Percentiles rank a stretch among this genome's conserved stretches.
Conservation (phyloP, 1,140 invertebrate species). For the Leptoteleia sp. region DNA sequence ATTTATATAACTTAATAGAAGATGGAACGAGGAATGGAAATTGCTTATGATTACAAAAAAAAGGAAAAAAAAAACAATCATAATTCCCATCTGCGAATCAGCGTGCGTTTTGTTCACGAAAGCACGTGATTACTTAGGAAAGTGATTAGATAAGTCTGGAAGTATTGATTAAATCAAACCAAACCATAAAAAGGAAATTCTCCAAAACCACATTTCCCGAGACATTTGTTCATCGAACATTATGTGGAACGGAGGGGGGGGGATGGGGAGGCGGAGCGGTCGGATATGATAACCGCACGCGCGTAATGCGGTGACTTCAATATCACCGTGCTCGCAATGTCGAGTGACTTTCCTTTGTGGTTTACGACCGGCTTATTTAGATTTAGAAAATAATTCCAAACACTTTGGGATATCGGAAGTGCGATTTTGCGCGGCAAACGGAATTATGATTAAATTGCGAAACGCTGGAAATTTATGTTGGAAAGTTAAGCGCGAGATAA, state of each 20-base stretch:
- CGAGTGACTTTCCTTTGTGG: conserved; percentile 45
- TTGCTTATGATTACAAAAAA: too few species aligned
- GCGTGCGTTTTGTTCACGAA: conserved; percentile 3
- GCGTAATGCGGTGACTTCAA: conserved; percentile 28
- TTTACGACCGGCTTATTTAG: conserved; percentile 46
- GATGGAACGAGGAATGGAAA: too few species aligned
- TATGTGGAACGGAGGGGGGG: not conserved
- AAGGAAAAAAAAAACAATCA: not conserved
- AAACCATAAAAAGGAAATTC: not conserved
- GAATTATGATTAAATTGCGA: conserved; percentile 49
- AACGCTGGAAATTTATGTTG: conserved; percentile 44
- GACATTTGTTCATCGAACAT: conserved; percentile 5
- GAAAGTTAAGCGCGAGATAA: conserved; percentile 41
- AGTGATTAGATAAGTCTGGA: conserved; percentile 21
- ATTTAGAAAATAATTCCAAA: conserved; percentile 51
- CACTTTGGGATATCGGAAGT: conserved; percentile 42
- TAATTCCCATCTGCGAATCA: not conserved
- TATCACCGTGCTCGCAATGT: not conserved
- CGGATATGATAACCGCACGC: conserved; percentile 20
- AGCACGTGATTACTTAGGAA: conserved; percentile 9
- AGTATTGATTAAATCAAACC: conserved; percentile 7
- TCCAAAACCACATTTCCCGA: not conserved
- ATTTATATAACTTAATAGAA: too few species aligned
- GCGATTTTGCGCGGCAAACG: conserved; percentile 23
- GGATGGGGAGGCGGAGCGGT: not conserved